Base-by-base conservation (phyloP, 2,888 invertebrate genomes). In the Catotricha subobsoleta region DNA sequence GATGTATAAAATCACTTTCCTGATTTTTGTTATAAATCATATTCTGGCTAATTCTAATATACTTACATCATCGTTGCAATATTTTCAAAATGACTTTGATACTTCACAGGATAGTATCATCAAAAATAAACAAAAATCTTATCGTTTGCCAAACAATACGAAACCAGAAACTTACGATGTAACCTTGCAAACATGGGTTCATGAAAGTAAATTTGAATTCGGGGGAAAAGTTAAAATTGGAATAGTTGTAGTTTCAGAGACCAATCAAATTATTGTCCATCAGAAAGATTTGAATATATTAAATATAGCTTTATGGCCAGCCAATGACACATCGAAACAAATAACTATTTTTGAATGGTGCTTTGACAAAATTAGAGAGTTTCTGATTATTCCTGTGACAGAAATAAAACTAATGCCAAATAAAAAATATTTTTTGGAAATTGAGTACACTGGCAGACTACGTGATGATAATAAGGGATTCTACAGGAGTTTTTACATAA, bases 391-490 rank as follows among this genome's bases (percentile, higher is more conserved):
- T 28, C 9, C 23, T 3, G 1, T 25, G 2, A n/a, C 21, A 8
- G 18, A 19, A 9, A 19, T 25, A 4, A 3, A 15, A 9, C 29
- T 48, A 6, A 25, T 13, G 5, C 15, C 16, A 1, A 36, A 30
- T 10, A 9, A 29, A 28, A 55, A 57, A 0, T 68, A 74, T 43
- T 52, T 51, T 0, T 47, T 74, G 1, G 53, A 64, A 43, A 72
- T 80, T 44, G 54, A 62, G 1, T 83, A 72, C 49, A 55, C 52
- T 0, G 77, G 72, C 0, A 54, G 56, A 3, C 69, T 76, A 42
- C 68, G 69, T 27, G 64, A 64, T 15, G 68, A 73, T 30, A 66
- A 76, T 54, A 69, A 69, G 42, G 80, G 80, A 16, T 67, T 80
- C 20, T 76, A 76, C 48, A 60, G 71, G 20, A 71, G 74, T 27